Conservation (phyloP, 2,888 invertebrate species). For the Ectropis crepuscularia region DNA sequence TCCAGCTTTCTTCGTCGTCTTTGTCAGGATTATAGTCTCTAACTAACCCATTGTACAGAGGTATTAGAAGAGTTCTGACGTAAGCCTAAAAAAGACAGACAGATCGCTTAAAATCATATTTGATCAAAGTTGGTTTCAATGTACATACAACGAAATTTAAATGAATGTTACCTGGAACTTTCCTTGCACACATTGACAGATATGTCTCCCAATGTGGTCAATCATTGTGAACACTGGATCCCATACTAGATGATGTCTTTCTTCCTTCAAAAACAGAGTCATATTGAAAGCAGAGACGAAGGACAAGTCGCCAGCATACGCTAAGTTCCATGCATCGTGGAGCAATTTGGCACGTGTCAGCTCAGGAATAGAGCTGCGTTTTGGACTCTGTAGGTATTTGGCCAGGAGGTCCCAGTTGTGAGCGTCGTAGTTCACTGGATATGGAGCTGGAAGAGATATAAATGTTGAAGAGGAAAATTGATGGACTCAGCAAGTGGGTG, state of each 20-base stretch:
- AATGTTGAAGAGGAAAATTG: conserved; percentile 3
- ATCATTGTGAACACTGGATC: conserved; percentile 93
- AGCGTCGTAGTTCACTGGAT: conserved; percentile 92
- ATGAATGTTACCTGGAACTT: conserved; percentile 88
- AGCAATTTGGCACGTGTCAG: conserved; percentile 90
- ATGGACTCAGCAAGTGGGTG: no score
- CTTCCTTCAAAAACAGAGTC: conserved; percentile 90
- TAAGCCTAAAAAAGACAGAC: conserved; percentile 83
- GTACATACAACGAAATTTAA: background rate
- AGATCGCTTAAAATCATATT: no score
- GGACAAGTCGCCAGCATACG: conserved; percentile 90
- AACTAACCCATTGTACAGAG: conserved; percentile 88
- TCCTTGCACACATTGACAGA: conserved; percentile 85
- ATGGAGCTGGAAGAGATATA: conserved; percentile 85
- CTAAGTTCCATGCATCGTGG: conserved; percentile 92
- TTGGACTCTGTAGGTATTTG: conserved; percentile 84
- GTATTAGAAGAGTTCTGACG: conserved; percentile 87
- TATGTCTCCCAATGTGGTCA: conserved; percentile 91
- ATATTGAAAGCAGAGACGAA: conserved; percentile 91
- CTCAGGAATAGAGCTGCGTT: conserved; percentile 86
- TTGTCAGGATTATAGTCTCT: conserved; percentile 51
- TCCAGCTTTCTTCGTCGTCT: conserved; percentile 87
- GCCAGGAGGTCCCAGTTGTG: conserved; percentile 91
- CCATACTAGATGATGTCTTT: conserved; percentile 91
- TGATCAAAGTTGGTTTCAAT: no score